Percentiles rank a stretch among this genome's conserved stretches.
Evolutionary conservation across 2,888 invertebrate species (phyloP).

Genomic region (Augiades crinisus): DNA sequence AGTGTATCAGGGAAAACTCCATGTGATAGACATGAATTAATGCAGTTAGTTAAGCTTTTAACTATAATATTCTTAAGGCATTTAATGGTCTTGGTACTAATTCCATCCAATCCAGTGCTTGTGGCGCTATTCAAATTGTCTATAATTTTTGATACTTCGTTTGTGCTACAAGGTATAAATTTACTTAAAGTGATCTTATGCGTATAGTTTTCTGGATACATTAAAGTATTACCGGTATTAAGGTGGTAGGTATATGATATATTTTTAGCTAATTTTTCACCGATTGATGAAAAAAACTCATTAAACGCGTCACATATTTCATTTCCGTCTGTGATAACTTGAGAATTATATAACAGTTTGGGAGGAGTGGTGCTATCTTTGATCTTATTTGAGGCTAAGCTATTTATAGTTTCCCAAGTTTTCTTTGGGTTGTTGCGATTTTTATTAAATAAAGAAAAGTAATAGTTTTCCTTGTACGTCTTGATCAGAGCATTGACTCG

Average conservation of each 20-base stretch:
- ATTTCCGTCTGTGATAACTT: slow-evolving; percentile 7
- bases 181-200: not conserved
- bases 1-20: slow-evolving; percentile 24
- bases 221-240: not conserved
- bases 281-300: slow-evolving; percentile 19
- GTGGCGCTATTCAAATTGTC: slow-evolving; percentile 21
- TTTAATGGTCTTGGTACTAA: slow-evolving; percentile 28
- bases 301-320: slow-evolving; percentile 23
- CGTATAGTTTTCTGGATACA: not conserved
- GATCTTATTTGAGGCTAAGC: slow-evolving; percentile 16
- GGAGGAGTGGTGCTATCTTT: slow-evolving; percentile 13
- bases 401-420: slow-evolving; percentile 28
- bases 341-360: slow-evolving; percentile 4
- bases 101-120: slow-evolving; percentile 25
- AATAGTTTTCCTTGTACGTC: slow-evolving; percentile 14
- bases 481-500: not conserved
- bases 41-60: not conserved
- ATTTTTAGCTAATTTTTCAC: slow-evolving; percentile 1
- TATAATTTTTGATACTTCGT: slow-evolving; percentile 25
- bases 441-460: slow-evolving; percentile 10
- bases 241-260: slow-evolving; percentile 3
- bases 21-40: slow-evolving; percentile 23
- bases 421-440: slow-evolving; percentile 16
- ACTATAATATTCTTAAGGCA: slow-evolving; percentile 22
- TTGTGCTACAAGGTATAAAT: not conserved